Evolutionary conservation across 2,113 vertebrate species (phyloP), one percentile per base, ranked within the genome.

Genomic region (Suricata suricatta): DNA sequence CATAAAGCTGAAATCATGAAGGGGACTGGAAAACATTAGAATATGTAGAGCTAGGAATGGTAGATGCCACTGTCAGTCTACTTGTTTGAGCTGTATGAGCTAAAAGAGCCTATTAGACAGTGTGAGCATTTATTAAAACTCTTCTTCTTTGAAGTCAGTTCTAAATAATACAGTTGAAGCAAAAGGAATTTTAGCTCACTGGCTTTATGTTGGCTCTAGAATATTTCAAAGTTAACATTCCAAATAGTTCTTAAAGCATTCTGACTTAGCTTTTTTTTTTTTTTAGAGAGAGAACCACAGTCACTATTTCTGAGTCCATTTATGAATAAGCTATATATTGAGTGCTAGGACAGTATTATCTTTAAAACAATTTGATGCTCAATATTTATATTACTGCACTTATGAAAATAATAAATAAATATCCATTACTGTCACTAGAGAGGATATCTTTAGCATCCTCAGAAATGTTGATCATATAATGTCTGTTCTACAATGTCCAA

Each of bases 111-210:
- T 81, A 57, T 74, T 76, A 92, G 88, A 85, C 63, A 94, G 38
- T 82, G 54, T 89, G 66, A 13, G 33, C 2, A 85, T n/a, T 87
- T 86, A 71, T 84, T 96, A 95, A 95, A 90, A 57, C n/a, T 83
- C 83, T 85, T 47, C 79, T 74, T 69, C 94, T 97, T 96, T 95
- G 96, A 94, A 93, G 50, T 3, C 79, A 79, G 15, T 83, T 97
- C 44, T 96, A 96, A 98, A 94, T 96, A 97, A 91, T 84, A 90
- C 41, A 97, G 86, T 77, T 64, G 50, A 95, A 93, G 89, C 47
- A 86, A 97, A 95, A 95, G 38, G 13, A 96, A 98, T 83, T 90
- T 95, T 94, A 94, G 29, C 33, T 83, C 14, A 86, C 27, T 77
- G 85, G 23, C 13, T 94, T 92, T 90, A 90, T 14, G 33, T 86